These are phyloP conservation scores for Sycophila texana DNA, from an alignment of 2,888 invertebrate species.

Conservation along the genomic window DNA sequence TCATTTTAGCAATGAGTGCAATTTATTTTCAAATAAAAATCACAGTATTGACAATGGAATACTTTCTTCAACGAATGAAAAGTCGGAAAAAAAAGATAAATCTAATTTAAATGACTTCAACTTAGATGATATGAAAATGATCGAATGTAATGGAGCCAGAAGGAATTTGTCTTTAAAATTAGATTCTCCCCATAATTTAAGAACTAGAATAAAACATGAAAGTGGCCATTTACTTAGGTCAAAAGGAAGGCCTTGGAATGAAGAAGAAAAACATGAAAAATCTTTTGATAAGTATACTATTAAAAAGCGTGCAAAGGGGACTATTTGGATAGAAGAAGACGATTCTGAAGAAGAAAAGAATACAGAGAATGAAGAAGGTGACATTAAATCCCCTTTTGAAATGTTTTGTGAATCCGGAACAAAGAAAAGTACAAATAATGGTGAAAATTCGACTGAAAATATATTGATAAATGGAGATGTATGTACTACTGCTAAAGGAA, in stretches of 20 bases:
- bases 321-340: slow-evolving; percentile 73
- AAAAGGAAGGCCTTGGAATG: slow-evolving; percentile 71
- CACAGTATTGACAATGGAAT: slow-evolving; percentile 66
- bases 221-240: slow-evolving; percentile 73
- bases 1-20: slow-evolving; percentile 68
- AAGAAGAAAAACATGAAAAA: slow-evolving; percentile 66
- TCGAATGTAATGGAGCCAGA: slow-evolving; percentile 72
- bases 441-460: slow-evolving; percentile 48
- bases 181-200: slow-evolving; percentile 71
- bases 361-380: slow-evolving; percentile 56
- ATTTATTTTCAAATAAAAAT: slow-evolving; percentile 68
- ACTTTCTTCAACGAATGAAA: slow-evolving; percentile 63
- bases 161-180: slow-evolving; percentile 70
- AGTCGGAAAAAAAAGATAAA: slow-evolving; percentile 61
- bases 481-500: slow-evolving; percentile 34
- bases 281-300: slow-evolving; percentile 70
- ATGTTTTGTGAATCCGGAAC: slow-evolving; percentile 37
- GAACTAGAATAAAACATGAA: slow-evolving; percentile 72
- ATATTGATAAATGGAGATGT: slow-evolving; percentile 52
- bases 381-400: slow-evolving; percentile 46
- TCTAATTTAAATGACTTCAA: slow-evolving; percentile 63
- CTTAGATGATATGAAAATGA: slow-evolving; percentile 70
- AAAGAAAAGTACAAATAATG: slow-evolving; percentile 36
- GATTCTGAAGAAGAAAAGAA: slow-evolving; percentile 64
- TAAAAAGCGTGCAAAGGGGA: slow-evolving; percentile 73